Base-by-base conservation (phyloP, 2,113 vertebrate genomes). In the Aix galericulata region DNA sequence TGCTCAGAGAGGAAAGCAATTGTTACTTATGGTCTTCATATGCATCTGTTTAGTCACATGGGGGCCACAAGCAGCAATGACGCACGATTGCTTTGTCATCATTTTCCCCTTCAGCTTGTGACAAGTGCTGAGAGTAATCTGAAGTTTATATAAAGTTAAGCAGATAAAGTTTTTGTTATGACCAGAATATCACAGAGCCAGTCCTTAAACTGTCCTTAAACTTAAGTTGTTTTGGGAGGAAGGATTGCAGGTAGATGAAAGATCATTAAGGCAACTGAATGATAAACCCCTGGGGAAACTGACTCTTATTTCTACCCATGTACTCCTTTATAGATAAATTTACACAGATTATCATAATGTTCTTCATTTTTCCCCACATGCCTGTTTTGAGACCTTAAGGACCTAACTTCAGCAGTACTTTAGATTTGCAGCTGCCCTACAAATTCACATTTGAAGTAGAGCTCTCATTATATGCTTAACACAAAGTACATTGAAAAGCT, bases 21-120 rank as follows among this genome's bases (percentile, higher is more conserved):
- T 75, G 69, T 91, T 85, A 86, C 72, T 88, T 85, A 76, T 44
- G 53, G 82, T 29, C 48, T 87, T 94, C 93, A 91, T 55, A 69
- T 76, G 63, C 76, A 83, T 86, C 68, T 73, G 78, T 69, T 91
- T 60, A 94, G 74, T 87, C 91, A 56, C 88, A 68, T 2, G 53
- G 60, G 60, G 80, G 95, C 66, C 76, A 92, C 31, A 40, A 76
- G 81, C 84, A 89, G 91, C 67, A 87, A 88, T 29, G 50, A 59
- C 66, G 29, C 78, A 91, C 63, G 71, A 42, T 46, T 62, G 59
- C 75, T 48, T 46, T 85, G 86, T 20, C 89, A 86, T 52, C 40
- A 34, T 74, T 44, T 86, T 31, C 55, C 48, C 34, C 42, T 55
- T 32, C 44, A 18, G 23, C n/a, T n/a, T 36, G 68, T 64, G 74